Base-by-base conservation (phyloP, 2,113 vertebrate genomes). In the Grantiella picta region DNA sequence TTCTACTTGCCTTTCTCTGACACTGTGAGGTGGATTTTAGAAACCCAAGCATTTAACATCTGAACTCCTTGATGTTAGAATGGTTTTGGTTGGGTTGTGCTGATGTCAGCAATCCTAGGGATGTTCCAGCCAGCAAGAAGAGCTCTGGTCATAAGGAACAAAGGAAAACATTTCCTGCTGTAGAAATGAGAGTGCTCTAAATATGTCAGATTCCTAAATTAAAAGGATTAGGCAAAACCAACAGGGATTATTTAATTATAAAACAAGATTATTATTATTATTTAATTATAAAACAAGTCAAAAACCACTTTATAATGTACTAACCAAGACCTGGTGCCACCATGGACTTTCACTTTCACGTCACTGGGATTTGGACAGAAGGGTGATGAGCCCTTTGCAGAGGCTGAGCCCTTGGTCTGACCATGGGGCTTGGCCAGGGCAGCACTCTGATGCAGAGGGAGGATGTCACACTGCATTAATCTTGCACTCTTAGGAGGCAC, bases 341-440 rank as follows among this genome's bases (percentile, higher is more conserved):
- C 13, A 2, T 14, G 50, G 57, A 33, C 49, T 65, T 52, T 49
- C 0, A 2, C 28, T 16, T 72, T 68, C 40, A 15, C 1, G 0
- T 60, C 60, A 12, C 49, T 68, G 81, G 40, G 61, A 40, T 71
- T 63, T 79, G 44, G 36, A 5, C 0, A 2, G 53, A 40, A 64
- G 28, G 21, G 15, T 49, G 23, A 65, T 0, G 21, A 77, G 75
- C 80, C 42, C 22, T 27, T 66, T 63, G 71, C 27, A 28, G 36
- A 35, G 45, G 29, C 22, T 0, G 1, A 70, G 44, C 47, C 38
- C 45, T 36, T 27, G 42, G 10, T 65, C 44, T 12, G 33, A 9
- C 50, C 16, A 13, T 33, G 7, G 7, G 2, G n/a, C 68, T 63
- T 12, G 3, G 49, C 38, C 2, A 12, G 84, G 45, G 23, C n/a